phyloP scores from a whole-genome alignment of 2,888 invertebrate genomes.

The Eumerus sabulonum region DNA sequence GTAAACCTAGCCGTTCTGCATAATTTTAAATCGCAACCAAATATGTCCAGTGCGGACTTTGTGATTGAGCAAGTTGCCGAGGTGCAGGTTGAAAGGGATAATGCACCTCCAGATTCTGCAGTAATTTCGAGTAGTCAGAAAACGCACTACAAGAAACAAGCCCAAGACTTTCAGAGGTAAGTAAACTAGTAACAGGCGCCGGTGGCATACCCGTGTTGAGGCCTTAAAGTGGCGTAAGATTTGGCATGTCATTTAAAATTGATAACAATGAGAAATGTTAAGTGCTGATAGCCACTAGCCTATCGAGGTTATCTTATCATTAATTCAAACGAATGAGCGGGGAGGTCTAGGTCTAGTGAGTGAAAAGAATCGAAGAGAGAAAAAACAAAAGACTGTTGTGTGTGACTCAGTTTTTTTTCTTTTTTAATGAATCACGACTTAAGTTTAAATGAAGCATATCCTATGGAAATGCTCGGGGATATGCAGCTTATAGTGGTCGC shows the following conservation, averaged over 20 bases:
- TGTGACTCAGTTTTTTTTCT: too few species aligned
- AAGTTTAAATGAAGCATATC: too few species aligned
- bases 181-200: constrained; percentile 15
- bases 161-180: constrained; percentile 75
- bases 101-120: background rate
- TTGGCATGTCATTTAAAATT: background rate
- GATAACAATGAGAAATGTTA: background rate
- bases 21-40: too few species aligned
- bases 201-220: background rate
- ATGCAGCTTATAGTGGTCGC: too few species aligned
- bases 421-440: too few species aligned
- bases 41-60: too few species aligned
- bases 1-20: background rate
- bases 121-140: background rate
- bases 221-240: background rate
- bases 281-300: background rate
- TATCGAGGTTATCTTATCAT: constrained; percentile 26
- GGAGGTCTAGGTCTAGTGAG: too few species aligned
- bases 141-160: constrained; percentile 24
- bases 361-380: too few species aligned
- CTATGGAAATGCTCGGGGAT: too few species aligned
- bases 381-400: too few species aligned
- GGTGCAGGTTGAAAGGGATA: background rate
- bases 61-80: background rate
- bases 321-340: background rate